Conservation (phyloP, 2,888 invertebrate species). For the Beris morrisii region DNA sequence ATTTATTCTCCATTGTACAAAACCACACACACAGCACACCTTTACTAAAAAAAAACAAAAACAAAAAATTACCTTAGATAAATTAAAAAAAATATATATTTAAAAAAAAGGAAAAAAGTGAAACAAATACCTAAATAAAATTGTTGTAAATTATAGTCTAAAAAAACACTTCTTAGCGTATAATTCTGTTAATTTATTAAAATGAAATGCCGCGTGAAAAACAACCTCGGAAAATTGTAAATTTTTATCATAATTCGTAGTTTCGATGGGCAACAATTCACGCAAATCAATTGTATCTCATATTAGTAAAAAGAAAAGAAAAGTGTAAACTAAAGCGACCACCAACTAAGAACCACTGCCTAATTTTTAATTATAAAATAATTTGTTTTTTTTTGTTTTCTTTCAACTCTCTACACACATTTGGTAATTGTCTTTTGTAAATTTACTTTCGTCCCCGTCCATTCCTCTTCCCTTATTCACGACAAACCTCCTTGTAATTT, state of each 20-base stretch:
- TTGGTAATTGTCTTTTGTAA: too few relatives aligned
- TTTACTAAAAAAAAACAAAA: constrained; percentile 35
- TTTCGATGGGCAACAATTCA: not conserved
- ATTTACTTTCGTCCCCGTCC: too few relatives aligned
- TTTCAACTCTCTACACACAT: too few relatives aligned
- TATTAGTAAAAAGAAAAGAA: not conserved
- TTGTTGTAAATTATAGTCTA: constrained; percentile 37
- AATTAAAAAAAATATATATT: constrained; percentile 38
- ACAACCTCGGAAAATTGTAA: not conserved
- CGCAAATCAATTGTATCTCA: constrained; percentile 10
- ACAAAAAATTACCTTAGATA: constrained; percentile 33
- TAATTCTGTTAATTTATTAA: too few relatives aligned
- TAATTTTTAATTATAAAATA: constrained; percentile 32
- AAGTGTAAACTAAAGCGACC: constrained; percentile 36
- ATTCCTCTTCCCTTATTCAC: too few relatives aligned
- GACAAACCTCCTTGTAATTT: not conserved
- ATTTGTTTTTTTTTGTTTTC: constrained; percentile 10
- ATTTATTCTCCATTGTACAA: constrained; percentile 2
- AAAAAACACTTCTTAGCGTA: too few relatives aligned
- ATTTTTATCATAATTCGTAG: not conserved
- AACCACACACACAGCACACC: constrained; percentile 31
- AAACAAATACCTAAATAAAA: not conserved
- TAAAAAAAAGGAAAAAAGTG: constrained; percentile 20
- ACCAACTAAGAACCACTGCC: constrained; percentile 43
- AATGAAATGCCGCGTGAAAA: not conserved